Base-by-base conservation (phyloP, 2,113 vertebrate genomes). In the Aegotheles bennettii region DNA sequence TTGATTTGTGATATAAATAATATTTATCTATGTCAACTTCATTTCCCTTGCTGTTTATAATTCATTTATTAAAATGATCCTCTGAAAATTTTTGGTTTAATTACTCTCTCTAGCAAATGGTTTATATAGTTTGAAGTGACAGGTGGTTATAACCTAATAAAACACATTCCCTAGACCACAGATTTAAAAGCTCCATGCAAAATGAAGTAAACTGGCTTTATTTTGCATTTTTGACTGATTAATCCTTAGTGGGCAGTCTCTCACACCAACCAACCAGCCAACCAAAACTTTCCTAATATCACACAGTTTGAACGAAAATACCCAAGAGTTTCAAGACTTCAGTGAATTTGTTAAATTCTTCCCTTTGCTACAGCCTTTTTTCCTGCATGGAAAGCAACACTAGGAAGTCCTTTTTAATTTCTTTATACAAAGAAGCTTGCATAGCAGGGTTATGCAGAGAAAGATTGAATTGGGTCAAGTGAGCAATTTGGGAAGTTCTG, bases 61-160 rank as follows among this genome's bases (percentile, higher is more conserved):
- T 64, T 97, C 29, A 35, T 83, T 91, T 90, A 88, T 90, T 81
- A 87, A 85, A 96, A 84, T 84, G 75, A 85, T 91, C 80, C 84
- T 74, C 42, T 9, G 63, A 87, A 96, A 87, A 70, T 84, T 96
- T 91, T 86, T 25, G 1, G 16, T 59, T 84, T 94, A 93, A 96
- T 90, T 89, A 65, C 51, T 87, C 60, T 93, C 61, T 88, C 80
- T 51, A 64, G 79, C 9, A 76, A 74, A 76, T 67, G 26, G 33
- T 42, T 92, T 76, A 40, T 59, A 47, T 20, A 63, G 29, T 87
- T 94, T 82, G 88, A 91, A 90, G 53, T 80, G 93, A 61, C 94
- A 94, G 84, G 80, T 92, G 59, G 84, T 89, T 88, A 89, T 95
- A 90, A 96, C 89, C 68, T 92, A 94, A 90, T 82, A 95, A 95